Base-by-base conservation (phyloP, 2,113 vertebrate genomes). In the Atrichornis clamosus region DNA sequence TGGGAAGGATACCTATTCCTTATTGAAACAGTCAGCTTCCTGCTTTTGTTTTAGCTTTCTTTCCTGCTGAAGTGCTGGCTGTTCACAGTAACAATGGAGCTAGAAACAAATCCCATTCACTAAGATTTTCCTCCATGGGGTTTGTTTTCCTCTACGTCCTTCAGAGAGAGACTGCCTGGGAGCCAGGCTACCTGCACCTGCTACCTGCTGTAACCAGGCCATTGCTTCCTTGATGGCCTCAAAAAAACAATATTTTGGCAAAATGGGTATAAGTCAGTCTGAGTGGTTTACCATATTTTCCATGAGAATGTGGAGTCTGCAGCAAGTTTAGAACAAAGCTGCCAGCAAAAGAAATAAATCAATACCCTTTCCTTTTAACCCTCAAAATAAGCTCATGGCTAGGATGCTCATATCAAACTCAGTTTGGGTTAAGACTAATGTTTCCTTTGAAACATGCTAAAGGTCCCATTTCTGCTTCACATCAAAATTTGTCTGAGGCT, bases 21-120 rank as follows among this genome's bases (percentile, higher is more conserved):
- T 84, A 76, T 26, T 86, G 83, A 93, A 84, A 47, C 30, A 81
- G 53, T 80, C 65, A 81, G 53, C 88, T 97, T 97, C 97, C 97
- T 95, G 53, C 89, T 92, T 97, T 97, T 97, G 95, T 97, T 97
- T 90, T 52, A 68, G 50, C 58, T 90, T 94, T 91, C 67, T 95
- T 96, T 95, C 93, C 96, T 93, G 90, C 76, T 44, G 50, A 90
- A 93, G 60, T 88, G 87, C 94, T 0, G 1, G 46, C 68, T 87
- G 52, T 49, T 84, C 52, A 59, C 58, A 86, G 82, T 46, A 96
- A 97, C 90, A 96, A 96, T 80, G 68, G 55, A 74, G 44, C 56
- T 78, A 74, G 87, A 93, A 90, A 96, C 63, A 90, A 87, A 77
- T 23, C 87, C 35, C 75, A 90, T 83, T 88, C 3, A 11, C n/a